Percentiles rank a stretch among this genome's conserved stretches.
Evolutionary conservation across 2,888 invertebrate species (phyloP).

Genomic region (Dynastes hyllus): DNA sequence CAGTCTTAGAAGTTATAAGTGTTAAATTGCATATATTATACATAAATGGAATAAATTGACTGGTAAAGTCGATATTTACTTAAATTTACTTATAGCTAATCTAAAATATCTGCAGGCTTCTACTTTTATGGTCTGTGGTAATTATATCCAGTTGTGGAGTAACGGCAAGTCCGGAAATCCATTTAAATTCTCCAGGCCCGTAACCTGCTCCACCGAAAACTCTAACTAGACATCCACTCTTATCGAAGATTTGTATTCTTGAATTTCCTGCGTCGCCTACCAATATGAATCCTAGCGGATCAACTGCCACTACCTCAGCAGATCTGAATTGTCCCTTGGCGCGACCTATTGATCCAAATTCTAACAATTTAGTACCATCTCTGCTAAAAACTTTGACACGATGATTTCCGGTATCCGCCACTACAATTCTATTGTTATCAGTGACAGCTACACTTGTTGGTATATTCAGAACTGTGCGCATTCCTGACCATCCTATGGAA

Average conservation of each 20-base stretch:
- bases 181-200: slow-evolving; percentile 74
- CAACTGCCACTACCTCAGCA: slow-evolving; percentile 83
- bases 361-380: slow-evolving; percentile 65
- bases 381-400: slow-evolving; percentile 78
- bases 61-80: not conserved
- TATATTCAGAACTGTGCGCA: slow-evolving; percentile 77
- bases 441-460: slow-evolving; percentile 82
- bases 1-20: not conserved
- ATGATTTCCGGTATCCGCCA: slow-evolving; percentile 84
- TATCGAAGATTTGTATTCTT: slow-evolving; percentile 83
- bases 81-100: not conserved
- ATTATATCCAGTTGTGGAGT: slow-evolving; percentile 77
- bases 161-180: slow-evolving; percentile 81
- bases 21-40: not conserved
- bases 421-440: slow-evolving; percentile 69
- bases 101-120: slow-evolving; percentile 70
- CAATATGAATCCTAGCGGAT: slow-evolving; percentile 82
- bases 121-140: slow-evolving; percentile 77
- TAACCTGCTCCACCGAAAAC: slow-evolving; percentile 76
- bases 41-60: not conserved
- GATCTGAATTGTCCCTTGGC: slow-evolving; percentile 82
- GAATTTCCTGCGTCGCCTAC: slow-evolving; percentile 88
- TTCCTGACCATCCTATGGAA: slow-evolving; percentile 75
- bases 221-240: slow-evolving; percentile 79
- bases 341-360: slow-evolving; percentile 80